Evolutionary conservation across 2,113 vertebrate genomes (phyloP).

Genomic region (Prinia subflava): DNA sequence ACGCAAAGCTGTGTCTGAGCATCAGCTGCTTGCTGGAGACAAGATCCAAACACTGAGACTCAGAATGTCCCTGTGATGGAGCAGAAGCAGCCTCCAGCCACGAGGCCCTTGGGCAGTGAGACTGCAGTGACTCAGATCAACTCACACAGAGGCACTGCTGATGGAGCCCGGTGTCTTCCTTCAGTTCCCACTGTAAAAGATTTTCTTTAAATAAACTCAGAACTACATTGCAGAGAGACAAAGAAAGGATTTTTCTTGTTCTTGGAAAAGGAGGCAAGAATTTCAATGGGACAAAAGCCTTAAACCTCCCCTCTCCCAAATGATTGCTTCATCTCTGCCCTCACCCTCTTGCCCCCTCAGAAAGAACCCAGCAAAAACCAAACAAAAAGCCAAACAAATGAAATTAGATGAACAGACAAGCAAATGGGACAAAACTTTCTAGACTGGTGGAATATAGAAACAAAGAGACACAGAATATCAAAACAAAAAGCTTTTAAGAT

Average conservation of each 20-base stretch:
- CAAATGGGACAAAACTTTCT: background rate
- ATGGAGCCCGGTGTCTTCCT: background rate
- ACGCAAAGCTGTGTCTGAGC: background rate
- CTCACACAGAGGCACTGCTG: background rate
- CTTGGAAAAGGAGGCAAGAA: background rate
- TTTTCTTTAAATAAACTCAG: accelerated
- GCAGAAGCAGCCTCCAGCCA: background rate
- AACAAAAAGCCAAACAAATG: background rate
- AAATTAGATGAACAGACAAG: background rate
- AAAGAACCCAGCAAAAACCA: background rate
- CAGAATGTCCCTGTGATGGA: background rate
- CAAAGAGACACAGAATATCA: background rate
- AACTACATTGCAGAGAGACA: background rate
- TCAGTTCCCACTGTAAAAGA: background rate
- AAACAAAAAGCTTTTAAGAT: background rate
- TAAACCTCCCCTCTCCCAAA: accelerated
- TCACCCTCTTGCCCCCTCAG: accelerated
- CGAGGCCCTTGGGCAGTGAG: background rate
- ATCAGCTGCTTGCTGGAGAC: background rate
- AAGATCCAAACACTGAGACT: background rate
- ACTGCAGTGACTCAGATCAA: background rate
- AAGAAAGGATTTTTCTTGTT: background rate
- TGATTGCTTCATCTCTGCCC: background rate
- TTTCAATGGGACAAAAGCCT: background rate
- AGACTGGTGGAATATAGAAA: background rate